A percentile compares a stretch with the other conserved stretches of the same genome.
Conservation (phyloP, 1,140 invertebrate genomes). For the Trichonephila clavata region DNA sequence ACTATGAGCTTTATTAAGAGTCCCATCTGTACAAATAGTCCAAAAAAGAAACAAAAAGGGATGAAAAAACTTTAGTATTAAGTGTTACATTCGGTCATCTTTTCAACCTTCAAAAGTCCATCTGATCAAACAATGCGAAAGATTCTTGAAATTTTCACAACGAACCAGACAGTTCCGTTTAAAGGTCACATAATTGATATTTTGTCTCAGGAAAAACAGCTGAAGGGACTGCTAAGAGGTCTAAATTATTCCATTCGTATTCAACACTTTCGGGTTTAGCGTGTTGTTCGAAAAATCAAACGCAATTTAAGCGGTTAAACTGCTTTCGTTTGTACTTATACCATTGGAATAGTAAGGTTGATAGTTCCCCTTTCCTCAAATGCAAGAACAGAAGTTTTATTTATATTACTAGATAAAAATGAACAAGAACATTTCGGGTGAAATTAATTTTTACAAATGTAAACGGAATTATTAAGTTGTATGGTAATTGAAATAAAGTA, state of each 20-base stretch:
- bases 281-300: too few species aligned
- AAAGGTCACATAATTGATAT: slow-evolving; percentile 47
- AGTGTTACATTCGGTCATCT: slow-evolving; percentile 33
- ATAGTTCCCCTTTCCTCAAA: too few species aligned
- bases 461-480: too few species aligned
- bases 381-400: too few species aligned
- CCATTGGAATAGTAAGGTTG: too few species aligned
- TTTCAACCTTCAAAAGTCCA: slow-evolving; percentile 12
- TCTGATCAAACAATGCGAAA: slow-evolving; percentile 22
- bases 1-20: background rate
- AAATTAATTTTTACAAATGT: too few species aligned
- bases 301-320: too few species aligned
- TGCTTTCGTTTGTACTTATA: too few species aligned
- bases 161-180: slow-evolving; percentile 53
- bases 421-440: too few species aligned
- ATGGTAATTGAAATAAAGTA: too few species aligned
- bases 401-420: too few species aligned
- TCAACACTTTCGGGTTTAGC: background rate
- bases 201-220: slow-evolving; percentile 48
- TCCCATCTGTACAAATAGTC: slow-evolving; percentile 11
- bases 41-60: background rate
- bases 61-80: slow-evolving; percentile 25
- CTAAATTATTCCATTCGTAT: slow-evolving; percentile 14
- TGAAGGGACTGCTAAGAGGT: background rate
- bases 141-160: slow-evolving; percentile 51